A percentile compares a stretch with the other conserved stretches of the same genome.
phyloP scores from a whole-genome alignment of 2,113 vertebrate species.

The Cyanocitta stelleri region DNA sequence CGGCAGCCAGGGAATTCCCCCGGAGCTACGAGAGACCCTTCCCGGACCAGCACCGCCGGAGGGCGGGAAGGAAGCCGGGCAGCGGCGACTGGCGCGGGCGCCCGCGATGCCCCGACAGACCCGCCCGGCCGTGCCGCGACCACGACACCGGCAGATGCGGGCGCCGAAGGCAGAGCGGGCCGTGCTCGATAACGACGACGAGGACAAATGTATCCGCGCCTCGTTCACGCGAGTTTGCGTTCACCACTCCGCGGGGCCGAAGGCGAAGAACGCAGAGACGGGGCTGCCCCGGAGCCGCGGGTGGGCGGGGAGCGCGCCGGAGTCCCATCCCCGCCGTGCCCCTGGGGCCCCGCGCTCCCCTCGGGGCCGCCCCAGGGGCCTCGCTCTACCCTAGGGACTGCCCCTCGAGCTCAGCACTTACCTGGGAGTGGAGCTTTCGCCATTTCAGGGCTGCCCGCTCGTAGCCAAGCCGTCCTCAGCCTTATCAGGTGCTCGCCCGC shows the following conservation, averaged over 20 bases:
- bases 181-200: no score
- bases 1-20: background rate
- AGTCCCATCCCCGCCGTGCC: background rate
- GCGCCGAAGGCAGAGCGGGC: background rate
- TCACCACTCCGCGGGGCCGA: background rate
- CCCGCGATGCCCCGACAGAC: background rate
- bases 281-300: background rate
- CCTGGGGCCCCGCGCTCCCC: background rate
- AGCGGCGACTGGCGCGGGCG: background rate
- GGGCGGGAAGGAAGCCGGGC: background rate
- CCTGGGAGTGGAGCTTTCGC: conserved; percentile 62
- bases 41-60: background rate
- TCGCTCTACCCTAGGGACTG: background rate
- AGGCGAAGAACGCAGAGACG: background rate
- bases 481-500: background rate
- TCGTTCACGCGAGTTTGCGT: background rate
- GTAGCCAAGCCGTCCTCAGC: background rate
- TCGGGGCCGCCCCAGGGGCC: background rate
- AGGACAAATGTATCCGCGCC: background rate
- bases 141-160: background rate
- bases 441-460: conserved; percentile 12
- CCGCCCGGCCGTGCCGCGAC: background rate
- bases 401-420: conserved; percentile 2
- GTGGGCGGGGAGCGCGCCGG: background rate
- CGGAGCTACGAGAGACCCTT: background rate